A percentile compares a stretch with the other conserved stretches of the same genome.
Conservation (phyloP, 2,113 vertebrate species). For the Beaufortia kweichowensis region DNA sequence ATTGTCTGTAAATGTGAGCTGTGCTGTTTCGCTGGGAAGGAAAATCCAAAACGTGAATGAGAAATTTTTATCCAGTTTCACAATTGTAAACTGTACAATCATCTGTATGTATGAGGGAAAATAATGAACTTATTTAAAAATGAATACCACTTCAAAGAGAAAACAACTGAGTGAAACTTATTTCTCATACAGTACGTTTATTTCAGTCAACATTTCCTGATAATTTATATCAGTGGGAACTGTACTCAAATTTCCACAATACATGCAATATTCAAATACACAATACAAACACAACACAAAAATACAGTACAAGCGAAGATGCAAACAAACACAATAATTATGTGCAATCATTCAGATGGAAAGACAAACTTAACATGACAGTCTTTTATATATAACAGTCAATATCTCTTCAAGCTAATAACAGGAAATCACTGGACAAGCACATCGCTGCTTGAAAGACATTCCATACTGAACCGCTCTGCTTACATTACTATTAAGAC, state of each 20-base stretch:
- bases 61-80: conserved; percentile 75
- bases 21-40: conserved; percentile 59
- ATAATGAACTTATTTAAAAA: conserved; percentile 89
- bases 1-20: conserved; percentile 88
- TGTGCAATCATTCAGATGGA: background rate
- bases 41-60: conserved; percentile 78
- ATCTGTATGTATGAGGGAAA: conserved; percentile 85
- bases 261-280: background rate
- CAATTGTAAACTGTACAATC: conserved; percentile 86
- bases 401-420: background rate
- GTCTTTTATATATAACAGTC: background rate
- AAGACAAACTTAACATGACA: background rate
- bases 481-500: background rate
- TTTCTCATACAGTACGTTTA: conserved; percentile 37
- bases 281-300: background rate
- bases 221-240: too few relatives aligned
- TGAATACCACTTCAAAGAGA: conserved; percentile 81
- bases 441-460: background rate
- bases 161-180: conserved; percentile 29
- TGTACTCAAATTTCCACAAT: too few relatives aligned
- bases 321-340: background rate
- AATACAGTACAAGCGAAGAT: background rate
- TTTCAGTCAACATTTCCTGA: background rate
- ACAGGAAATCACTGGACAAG: background rate
- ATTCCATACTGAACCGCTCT: background rate